Base-by-base conservation (phyloP, 2,797 vertebrate species). In the Mormyrus hasselquistii region DNA sequence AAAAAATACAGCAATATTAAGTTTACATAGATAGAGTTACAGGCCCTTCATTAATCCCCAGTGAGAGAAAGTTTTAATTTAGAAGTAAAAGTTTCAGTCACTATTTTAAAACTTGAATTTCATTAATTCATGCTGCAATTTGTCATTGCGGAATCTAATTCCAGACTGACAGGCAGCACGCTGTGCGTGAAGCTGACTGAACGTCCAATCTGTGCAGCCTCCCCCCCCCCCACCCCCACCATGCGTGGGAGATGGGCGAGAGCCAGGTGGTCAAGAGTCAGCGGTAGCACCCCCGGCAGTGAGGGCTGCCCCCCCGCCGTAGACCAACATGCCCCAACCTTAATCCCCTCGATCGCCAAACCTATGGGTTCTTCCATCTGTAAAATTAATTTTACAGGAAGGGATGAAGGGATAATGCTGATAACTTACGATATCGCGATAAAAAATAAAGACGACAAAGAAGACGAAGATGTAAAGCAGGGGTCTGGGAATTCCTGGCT, bases 401-500 rank as follows among this genome's bases (percentile, higher is more conserved):
- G 73, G 29, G 16, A 44, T 16, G 29, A 34, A 34, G 29, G 29
- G 29, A 34, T 34, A 34, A 52, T 4, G 50, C 22, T 9, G 50
- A 86, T 86, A 52, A 86, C 3, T 16, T 52, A 34, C 29, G 29
- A 34, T 34, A 86, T 52, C 47, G 12, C 6, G 49, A 86, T 52
- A 29, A 86, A 52, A 50, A 50, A 19, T 49, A 49, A 14, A 22
- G 22, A 14, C 9, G 49, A 12, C 22, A 16, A 2, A 55, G 53
- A 86, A 59, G 34, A 38, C 16, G 4, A 57, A 38, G 53, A 57
- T 41, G 16, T 57, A 59, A 87, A 87, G 38, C 50, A 6, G 83
- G 89, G 25, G 88, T 88, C 76, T 47, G 86, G 84, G 89, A 90
- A 90, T 89, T 87, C 88, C 84, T 76, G 87, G 69, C 87, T 90